phyloP scores from a whole-genome alignment of 1,140 invertebrate genomes.

The Chrysoperla carnea region DNA sequence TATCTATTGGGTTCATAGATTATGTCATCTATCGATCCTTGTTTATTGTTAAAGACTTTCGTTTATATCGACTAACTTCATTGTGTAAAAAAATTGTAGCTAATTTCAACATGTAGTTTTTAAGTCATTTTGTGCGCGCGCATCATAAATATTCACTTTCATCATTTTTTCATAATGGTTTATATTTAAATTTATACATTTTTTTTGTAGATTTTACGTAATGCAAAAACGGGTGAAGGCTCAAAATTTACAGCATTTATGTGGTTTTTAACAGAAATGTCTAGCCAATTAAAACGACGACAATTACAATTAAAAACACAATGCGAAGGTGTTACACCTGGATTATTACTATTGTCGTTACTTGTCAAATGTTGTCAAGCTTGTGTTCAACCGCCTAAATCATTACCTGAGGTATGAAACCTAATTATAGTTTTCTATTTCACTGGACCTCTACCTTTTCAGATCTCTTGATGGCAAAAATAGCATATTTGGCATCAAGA shows the following conservation, averaged over 20 bases:
- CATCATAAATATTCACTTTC: no score
- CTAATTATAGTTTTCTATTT: background rate
- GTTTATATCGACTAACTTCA: no score
- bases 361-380: slow-evolving; percentile 72
- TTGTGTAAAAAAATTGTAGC: no score
- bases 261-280: slow-evolving; percentile 77
- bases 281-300: slow-evolving; percentile 62
- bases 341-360: slow-evolving; percentile 54
- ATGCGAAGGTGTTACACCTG: slow-evolving; percentile 47
- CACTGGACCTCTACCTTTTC: background rate
- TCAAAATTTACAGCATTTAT: slow-evolving; percentile 66
- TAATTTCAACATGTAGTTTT: no score
- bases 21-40: no score
- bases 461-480: background rate
- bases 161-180: no score
- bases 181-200: no score
- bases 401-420: slow-evolving; percentile 44
- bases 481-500: no score
- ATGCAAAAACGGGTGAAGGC: slow-evolving; percentile 33
- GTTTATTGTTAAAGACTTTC: no score
- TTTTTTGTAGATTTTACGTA: slow-evolving; percentile 19
- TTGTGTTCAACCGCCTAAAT: slow-evolving; percentile 60
- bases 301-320: slow-evolving; percentile 47
- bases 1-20: no score
- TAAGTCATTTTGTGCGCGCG: no score